Evolutionary conservation across 2,888 invertebrate species (phyloP), one percentile per base, ranked within the genome.

Genomic region (Drosophila putrida): DNA sequence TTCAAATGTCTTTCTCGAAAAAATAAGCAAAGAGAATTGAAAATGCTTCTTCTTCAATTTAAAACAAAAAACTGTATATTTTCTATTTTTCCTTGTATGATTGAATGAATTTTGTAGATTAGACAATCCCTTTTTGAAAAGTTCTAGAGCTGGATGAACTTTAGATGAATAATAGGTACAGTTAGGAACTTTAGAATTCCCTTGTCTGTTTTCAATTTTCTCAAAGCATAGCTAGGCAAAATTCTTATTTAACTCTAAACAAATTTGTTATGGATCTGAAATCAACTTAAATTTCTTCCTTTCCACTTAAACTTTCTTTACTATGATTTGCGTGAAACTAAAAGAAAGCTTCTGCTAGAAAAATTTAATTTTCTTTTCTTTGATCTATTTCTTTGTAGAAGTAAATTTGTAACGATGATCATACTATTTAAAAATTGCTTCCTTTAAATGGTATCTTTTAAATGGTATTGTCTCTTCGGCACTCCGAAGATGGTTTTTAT

Each of bases 401-500:
- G 33, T 27, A 27, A 27, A 11, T 8, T 15, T 46, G n/a, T 6
- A 43, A 1, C n/a, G 6, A 27, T 43, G 43, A 10, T 49, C 1
- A 20, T 28, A 11, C 15, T 27, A 38, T 43, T 64, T 59, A 13
- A 31, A 39, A 47, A 9, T 10, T 5, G 28, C 20, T 6, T 5
- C 1, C 6, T 51, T 38, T n/a, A 20, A n/a, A n/a, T 3, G 31
- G 4, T n/a, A n/a, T 10, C 10, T 31, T 64, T 41, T 20, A 44
- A 62, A 59, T 59, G 66, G 60, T 51, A 54, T 25, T 5, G 5
- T 2, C 4, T 3, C 68, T 75, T 75, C 68, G 75, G 74, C 43
- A 11, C 27, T 15, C 43, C 78, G 78, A 75, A 78, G 58, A 53
- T 41, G 9, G 11, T 72, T 72, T 66, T 61, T 20, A 51, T 13